A percentile compares a stretch with the other conserved stretches of the same genome.
Conservation (phyloP, 1,140 invertebrate genomes). For the Cydia fagiglandana region DNA sequence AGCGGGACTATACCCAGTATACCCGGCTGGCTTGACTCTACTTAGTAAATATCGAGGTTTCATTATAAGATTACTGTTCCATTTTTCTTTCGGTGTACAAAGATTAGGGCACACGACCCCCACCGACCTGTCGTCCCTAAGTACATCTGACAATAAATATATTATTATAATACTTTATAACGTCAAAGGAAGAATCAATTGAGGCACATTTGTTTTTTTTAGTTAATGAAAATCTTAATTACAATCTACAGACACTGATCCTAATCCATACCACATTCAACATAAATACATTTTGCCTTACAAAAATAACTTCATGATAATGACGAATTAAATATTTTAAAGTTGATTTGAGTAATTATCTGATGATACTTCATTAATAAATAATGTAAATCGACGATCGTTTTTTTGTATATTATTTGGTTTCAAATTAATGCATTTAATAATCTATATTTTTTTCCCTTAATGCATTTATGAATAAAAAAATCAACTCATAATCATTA, state of each 20-base stretch:
- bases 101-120: background rate
- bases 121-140: slow-evolving; percentile 36
- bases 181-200: slow-evolving; percentile 26
- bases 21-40: too few species aligned
- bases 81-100: background rate
- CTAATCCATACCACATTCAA: slow-evolving; percentile 18
- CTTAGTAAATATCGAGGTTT: too few species aligned
- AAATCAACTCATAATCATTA: background rate
- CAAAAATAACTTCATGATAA: slow-evolving; percentile 8
- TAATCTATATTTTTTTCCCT: too few species aligned
- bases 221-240: slow-evolving; percentile 23
- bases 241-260: slow-evolving; percentile 23
- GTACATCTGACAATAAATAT: slow-evolving; percentile 46
- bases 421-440: background rate
- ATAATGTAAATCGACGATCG: background rate
- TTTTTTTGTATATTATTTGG: background rate
- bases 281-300: slow-evolving; percentile 20
- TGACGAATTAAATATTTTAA: slow-evolving; percentile 14
- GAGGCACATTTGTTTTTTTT: slow-evolving; percentile 22
- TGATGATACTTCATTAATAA: background rate
- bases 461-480: too few species aligned
- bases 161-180: slow-evolving; percentile 40
- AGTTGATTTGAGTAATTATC: slow-evolving; percentile 8
- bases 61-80: background rate
- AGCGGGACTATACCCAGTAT: background rate